A percentile compares a stretch with the other conserved stretches of the same genome.
Conservation (phyloP, 2,888 invertebrate genomes). For the Clepsis dumicolana region DNA sequence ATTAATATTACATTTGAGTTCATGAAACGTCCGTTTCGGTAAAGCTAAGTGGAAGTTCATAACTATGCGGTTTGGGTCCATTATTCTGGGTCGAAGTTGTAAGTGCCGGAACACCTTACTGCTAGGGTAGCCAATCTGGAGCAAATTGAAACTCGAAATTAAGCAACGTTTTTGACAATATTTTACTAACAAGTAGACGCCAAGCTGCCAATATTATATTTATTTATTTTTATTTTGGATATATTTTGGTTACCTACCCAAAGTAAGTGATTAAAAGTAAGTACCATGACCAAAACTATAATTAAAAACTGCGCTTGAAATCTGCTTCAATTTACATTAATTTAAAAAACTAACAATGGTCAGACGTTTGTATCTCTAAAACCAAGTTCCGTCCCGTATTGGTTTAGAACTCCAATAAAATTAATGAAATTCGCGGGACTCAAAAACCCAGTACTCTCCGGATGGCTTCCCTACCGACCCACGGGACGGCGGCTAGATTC, state of each 20-base stretch:
- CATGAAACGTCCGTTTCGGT: slow-evolving; percentile 50
- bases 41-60: slow-evolving; percentile 61
- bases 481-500: slow-evolving; percentile 69
- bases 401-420: neutral
- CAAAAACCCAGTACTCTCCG: neutral
- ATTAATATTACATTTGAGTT: slow-evolving; percentile 30
- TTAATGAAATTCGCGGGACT: neutral
- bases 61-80: slow-evolving; percentile 71
- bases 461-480: slow-evolving; percentile 40
- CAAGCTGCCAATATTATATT: no score
- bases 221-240: no score
- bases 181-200: no score
- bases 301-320: no score
- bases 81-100: slow-evolving; percentile 77
- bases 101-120: slow-evolving; percentile 61
- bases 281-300: no score
- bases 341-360: no score
- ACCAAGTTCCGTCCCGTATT: neutral
- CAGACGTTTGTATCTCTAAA: no score
- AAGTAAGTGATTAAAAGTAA: no score
- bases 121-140: neutral
- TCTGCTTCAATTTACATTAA: no score
- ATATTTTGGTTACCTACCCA: no score
- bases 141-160: neutral
- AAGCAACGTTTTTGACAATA: neutral